Evolutionary conservation across 2,113 vertebrate genomes (phyloP).

Genomic region (Osmerus mordax): DNA sequence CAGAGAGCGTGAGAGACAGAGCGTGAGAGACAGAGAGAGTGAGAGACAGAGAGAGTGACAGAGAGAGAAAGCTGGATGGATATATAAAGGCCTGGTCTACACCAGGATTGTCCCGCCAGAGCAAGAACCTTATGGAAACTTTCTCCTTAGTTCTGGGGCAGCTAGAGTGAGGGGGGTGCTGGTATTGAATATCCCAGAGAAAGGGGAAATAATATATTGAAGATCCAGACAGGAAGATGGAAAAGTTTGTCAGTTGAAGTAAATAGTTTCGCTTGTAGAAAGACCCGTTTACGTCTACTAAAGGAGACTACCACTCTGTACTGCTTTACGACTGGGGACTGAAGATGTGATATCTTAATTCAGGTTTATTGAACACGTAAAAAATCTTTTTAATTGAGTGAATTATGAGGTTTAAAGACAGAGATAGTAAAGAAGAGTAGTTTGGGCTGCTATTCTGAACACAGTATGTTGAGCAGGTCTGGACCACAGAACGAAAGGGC

Average conservation of each 20-base stretch:
- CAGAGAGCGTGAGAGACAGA: slow-evolving; percentile 6
- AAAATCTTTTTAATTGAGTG: background rate
- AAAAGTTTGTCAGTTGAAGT: slow-evolving; percentile 64
- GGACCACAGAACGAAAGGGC: background rate
- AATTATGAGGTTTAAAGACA: background rate
- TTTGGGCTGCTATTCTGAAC: background rate
- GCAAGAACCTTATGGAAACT: slow-evolving; percentile 67
- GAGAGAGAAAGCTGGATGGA: slow-evolving; percentile 46
- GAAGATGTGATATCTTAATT: background rate
- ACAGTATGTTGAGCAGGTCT: background rate
- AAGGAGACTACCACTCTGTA: slow-evolving; percentile 23
- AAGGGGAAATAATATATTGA: slow-evolving; percentile 65
- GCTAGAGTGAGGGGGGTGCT: slow-evolving; percentile 41
- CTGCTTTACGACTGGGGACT: slow-evolving; percentile 14
- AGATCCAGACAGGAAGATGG: slow-evolving; percentile 71
- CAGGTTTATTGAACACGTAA: slow-evolving; percentile 8
- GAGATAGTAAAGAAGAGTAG: background rate
- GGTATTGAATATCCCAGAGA: slow-evolving; percentile 68
- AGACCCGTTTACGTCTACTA: slow-evolving; percentile 36
- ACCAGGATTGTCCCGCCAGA: slow-evolving; percentile 56
- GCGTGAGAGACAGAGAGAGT: slow-evolving; percentile 3
- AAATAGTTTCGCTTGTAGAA: slow-evolving; percentile 54
- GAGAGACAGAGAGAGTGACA: slow-evolving; percentile 31
- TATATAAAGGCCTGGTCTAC: slow-evolving; percentile 52
- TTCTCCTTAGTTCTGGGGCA: slow-evolving; percentile 47